These are phyloP conservation scores for Theristus sp. DNA, from an alignment of 2,888 invertebrate genomes.

Conservation along the genomic window DNA sequence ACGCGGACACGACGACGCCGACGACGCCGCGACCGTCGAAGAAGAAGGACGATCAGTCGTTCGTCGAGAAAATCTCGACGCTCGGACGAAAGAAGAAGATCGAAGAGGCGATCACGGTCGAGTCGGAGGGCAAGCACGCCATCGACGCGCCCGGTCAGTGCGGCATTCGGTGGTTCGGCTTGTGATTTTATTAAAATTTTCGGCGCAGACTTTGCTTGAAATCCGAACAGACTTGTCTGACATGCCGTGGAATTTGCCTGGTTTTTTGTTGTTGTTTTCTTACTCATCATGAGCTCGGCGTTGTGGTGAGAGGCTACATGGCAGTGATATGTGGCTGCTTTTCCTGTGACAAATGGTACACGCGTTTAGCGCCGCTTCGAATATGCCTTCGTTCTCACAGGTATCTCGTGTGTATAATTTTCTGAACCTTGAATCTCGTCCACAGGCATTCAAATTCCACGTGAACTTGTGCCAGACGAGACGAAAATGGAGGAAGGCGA, in stretches of 20 bases:
- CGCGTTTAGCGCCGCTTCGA: no score
- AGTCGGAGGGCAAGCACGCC: constrained; percentile 24
- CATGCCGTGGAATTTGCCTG: no score
- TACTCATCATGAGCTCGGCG: no score
- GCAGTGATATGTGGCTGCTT: no score
- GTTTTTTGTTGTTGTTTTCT: no score
- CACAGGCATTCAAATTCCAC: neutral
- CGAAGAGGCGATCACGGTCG: constrained; percentile 45
- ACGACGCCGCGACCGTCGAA: neutral
- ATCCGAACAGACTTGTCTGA: no score
- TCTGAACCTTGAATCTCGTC: no score
- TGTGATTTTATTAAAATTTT: neutral
- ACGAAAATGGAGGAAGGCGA: constrained; percentile 60
- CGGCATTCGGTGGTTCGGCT: no score
- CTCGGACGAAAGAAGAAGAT: constrained; percentile 10
- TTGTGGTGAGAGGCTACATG: no score
- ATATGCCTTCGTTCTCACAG: neutral
- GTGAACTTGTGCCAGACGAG: constrained; percentile 14
- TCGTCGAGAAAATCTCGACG: constrained; percentile 9
- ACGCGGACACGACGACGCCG: neutral
- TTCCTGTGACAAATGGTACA: no score
- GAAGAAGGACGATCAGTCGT: constrained; percentile 8
- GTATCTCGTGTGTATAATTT: no score
- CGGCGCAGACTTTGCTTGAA: neutral
- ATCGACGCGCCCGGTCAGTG: constrained; percentile 17